Percentiles rank a stretch among this genome's conserved stretches.
These are phyloP conservation scores for Caranx ignobilis DNA, from an alignment of 2,113 vertebrate species.

Conservation along the genomic window DNA sequence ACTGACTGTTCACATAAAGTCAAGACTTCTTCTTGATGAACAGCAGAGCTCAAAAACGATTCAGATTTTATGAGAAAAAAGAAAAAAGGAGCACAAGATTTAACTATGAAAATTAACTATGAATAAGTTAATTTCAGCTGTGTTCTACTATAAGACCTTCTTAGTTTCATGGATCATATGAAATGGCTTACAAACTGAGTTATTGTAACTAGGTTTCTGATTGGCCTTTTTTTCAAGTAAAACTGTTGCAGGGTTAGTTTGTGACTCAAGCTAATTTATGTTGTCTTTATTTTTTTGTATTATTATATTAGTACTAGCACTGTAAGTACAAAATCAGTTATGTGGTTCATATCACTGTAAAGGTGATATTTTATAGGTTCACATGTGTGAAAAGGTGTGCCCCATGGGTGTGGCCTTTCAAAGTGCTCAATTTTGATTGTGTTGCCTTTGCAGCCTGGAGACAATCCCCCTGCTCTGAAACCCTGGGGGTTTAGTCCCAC, in stretches of 20 bases:
- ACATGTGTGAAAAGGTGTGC: not conserved
- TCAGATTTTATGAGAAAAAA: not conserved
- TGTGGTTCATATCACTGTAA: not conserved
- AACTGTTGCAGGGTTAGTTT: too few species aligned
- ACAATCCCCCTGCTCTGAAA: constrained; percentile 81
- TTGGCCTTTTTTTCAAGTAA: too few species aligned
- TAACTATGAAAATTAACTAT: too few species aligned
- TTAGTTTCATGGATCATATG: too few species aligned
- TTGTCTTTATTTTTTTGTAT: too few species aligned
- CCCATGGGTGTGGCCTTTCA: not conserved
- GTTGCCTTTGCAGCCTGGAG: constrained; percentile 70
- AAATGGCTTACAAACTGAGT: too few species aligned
- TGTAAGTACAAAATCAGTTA: not conserved
- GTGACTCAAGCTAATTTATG: too few species aligned
- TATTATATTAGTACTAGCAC: too few species aligned
- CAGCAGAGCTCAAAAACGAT: not conserved
- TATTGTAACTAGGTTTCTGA: too few species aligned
- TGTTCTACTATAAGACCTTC: too few species aligned
- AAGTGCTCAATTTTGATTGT: constrained; percentile 3
- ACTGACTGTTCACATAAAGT: not conserved
- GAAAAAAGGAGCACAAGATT: too few species aligned
- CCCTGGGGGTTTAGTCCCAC: constrained; percentile 90
- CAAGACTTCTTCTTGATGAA: not conserved
- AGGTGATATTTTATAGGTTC: not conserved
- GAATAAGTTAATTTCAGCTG: too few species aligned